Conservation (phyloP, 2,113 vertebrate genomes). For the Nanger granti region DNA sequence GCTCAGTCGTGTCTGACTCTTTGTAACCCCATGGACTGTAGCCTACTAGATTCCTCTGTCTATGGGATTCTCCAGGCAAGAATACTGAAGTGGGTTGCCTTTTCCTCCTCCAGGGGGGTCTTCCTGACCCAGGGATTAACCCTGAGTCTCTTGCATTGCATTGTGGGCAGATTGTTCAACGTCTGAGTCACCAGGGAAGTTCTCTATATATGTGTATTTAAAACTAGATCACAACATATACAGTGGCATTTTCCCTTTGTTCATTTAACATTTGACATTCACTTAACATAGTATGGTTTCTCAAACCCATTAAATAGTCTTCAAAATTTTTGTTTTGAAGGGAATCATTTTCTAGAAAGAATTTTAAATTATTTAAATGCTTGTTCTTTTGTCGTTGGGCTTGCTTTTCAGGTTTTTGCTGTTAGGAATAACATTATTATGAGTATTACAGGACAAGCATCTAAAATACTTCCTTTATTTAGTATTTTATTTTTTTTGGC, state of each 20-base stretch:
- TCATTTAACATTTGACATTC: neutral
- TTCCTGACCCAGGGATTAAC: neutral
- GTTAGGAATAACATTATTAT: neutral
- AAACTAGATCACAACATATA: neutral
- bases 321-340: neutral
- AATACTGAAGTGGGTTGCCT: neutral
- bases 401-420: conserved; percentile 5
- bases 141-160: neutral
- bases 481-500: neutral
- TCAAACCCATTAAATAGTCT: neutral
- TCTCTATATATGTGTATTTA: neutral
- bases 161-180: neutral
- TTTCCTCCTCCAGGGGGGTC: neutral
- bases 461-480: neutral
- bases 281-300: neutral
- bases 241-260: neutral
- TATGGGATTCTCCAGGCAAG: neutral
- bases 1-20: neutral
- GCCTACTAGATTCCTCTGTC: neutral
- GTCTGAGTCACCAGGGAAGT: neutral
- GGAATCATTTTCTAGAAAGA: neutral
- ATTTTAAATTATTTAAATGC: neutral
- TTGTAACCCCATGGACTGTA: neutral
- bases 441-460: neutral
- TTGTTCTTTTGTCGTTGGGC: neutral